These are phyloP conservation scores for Thaumatotibia leucotreta DNA, from an alignment of 1,140 invertebrate species.

Conservation along the genomic window DNA sequence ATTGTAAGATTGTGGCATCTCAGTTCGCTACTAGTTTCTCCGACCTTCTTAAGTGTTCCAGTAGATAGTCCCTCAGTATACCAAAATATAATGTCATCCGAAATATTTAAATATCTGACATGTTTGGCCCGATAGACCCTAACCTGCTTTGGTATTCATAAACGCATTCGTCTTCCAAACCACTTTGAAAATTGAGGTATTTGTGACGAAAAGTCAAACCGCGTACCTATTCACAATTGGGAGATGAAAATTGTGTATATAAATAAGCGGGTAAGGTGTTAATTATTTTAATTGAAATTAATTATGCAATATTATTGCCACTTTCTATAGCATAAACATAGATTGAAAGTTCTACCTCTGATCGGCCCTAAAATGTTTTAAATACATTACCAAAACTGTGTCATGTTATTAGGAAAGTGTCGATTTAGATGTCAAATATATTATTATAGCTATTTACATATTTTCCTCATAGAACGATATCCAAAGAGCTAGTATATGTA, in stretches of 20 bases:
- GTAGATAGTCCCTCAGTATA: neutral
- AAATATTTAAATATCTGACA: neutral
- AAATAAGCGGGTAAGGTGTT: no score
- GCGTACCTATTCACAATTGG: no score
- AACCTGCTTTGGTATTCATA: no score
- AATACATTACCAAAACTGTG: neutral
- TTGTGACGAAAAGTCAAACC: no score
- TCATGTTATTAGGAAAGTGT: neutral
- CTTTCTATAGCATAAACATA: neutral
- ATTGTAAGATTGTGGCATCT: neutral
- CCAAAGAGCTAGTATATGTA: neutral
- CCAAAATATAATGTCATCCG: neutral
- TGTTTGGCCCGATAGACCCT: neutral
- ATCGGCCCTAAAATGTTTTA: neutral
- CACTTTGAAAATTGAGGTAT: no score
- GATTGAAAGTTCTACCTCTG: neutral
- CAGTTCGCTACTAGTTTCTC: neutral
- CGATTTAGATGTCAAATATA: slow-evolving; percentile 12
- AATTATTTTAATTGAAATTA: no score
- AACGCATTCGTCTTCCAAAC: no score
- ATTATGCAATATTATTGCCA: no score
- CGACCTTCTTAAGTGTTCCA: neutral
- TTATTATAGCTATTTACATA: slow-evolving; percentile 7
- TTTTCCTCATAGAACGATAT: neutral
- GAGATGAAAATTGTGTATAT: no score